These are phyloP conservation scores for Amphiprion ocellaris DNA, from an alignment of 2,113 vertebrate genomes.

Conservation along the genomic window DNA sequence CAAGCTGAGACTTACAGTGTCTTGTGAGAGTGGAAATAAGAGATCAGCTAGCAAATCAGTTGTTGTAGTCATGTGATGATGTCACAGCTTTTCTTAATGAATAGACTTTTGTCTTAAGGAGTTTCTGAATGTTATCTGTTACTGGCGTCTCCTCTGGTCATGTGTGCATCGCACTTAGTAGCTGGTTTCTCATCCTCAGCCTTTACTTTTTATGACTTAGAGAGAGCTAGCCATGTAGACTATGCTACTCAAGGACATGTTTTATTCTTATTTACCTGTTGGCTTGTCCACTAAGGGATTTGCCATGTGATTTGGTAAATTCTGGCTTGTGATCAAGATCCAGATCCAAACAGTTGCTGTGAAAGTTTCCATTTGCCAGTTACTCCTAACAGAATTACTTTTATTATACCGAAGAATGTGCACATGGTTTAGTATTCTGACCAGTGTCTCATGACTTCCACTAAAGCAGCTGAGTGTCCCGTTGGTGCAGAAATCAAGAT, in stretches of 20 bases:
- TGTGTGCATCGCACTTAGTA: background rate
- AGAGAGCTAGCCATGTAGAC: background rate
- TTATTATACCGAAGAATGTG: constrained; percentile 28
- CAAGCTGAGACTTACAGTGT: background rate
- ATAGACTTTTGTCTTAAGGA: constrained; percentile 56
- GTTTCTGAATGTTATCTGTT: constrained; percentile 25
- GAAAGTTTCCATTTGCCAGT: constrained; percentile 6
- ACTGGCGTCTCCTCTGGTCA: constrained; percentile 3
- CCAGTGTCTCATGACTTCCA: constrained; percentile 34
- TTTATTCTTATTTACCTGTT: background rate
- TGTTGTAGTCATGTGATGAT: constrained; percentile 53
- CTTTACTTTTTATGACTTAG: background rate
- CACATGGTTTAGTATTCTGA: constrained; percentile 27
- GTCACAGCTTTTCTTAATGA: constrained; percentile 30
- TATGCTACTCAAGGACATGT: background rate
- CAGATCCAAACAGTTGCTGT: constrained; percentile 16
- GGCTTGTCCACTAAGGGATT: background rate
- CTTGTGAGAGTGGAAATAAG: background rate
- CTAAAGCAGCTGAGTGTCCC: background rate
- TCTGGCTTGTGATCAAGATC: background rate
- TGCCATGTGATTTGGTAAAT: background rate
- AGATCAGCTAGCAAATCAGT: constrained; percentile 31
- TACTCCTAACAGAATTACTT: constrained; percentile 10
- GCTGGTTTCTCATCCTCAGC: background rate
- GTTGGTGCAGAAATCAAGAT: background rate